Evolutionary conservation across 2,888 invertebrate species (phyloP).

Genomic region (Sinopyrophorus schimmeli): DNA sequence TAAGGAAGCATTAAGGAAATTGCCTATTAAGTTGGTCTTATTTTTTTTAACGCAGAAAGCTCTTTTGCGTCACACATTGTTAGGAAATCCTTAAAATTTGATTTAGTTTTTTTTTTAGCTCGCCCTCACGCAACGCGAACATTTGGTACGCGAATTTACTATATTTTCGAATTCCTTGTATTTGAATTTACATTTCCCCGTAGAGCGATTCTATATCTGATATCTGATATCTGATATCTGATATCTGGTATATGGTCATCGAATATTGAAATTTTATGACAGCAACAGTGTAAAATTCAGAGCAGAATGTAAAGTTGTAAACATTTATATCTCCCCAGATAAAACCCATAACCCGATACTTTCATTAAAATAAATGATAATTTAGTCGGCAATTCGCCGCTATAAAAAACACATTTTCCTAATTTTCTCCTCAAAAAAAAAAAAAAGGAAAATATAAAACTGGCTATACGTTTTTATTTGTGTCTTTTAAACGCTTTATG

Average conservation of each 20-base stretch:
- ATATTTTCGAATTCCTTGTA: constrained; percentile 34
- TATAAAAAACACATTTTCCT: constrained; percentile 26
- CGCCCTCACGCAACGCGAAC: constrained; percentile 17
- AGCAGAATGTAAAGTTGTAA: constrained; percentile 34
- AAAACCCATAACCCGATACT: constrained; percentile 27
- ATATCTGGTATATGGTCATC: constrained; percentile 41
- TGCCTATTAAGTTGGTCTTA: no score
- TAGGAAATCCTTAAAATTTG: no score
- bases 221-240: constrained; percentile 39
- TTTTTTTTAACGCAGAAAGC: no score
- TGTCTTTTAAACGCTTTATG: no score
- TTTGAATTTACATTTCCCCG: constrained; percentile 36
- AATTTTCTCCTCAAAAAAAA: constrained; percentile 14
- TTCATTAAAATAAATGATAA: constrained; percentile 30
- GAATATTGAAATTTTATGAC: constrained; percentile 46
- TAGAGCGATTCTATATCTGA: constrained; percentile 36
- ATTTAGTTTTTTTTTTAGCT: no score
- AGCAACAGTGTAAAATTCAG: constrained; percentile 47
- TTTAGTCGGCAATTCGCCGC: constrained; percentile 23
- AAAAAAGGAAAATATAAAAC: constrained; percentile 9
- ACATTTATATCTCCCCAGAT: constrained; percentile 32
- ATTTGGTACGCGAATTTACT: constrained; percentile 18
- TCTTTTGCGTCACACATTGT: no score
- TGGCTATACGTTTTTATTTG: no score
- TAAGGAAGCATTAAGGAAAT: no score